Percentiles rank a stretch among this genome's conserved stretches.
These are phyloP conservation scores for Allygus modestus DNA, from an alignment of 2,888 invertebrate genomes.

Conservation along the genomic window DNA sequence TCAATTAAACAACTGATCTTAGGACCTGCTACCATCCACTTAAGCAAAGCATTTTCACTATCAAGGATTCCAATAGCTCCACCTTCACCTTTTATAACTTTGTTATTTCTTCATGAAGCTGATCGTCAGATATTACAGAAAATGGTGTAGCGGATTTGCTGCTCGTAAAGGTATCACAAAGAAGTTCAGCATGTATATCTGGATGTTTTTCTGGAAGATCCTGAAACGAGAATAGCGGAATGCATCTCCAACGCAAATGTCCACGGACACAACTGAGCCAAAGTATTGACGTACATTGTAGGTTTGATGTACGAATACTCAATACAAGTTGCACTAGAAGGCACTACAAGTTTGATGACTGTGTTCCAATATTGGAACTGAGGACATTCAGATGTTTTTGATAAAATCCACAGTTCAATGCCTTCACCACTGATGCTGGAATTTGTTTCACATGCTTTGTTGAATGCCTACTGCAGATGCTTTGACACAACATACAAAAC, in stretches of 20 bases:
- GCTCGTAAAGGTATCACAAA: neutral
- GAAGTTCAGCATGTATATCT: neutral
- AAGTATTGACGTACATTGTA: neutral
- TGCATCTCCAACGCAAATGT: constrained; percentile 32
- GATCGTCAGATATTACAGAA: constrained; percentile 31
- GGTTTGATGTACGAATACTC: neutral
- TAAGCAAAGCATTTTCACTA: constrained; percentile 31
- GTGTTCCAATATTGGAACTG: constrained; percentile 19
- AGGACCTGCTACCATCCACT: constrained; percentile 15
- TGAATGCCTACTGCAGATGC: no score
- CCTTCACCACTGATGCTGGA: neutral
- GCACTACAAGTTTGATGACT: neutral
- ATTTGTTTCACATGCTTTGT: neutral
- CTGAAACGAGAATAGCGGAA: constrained; percentile 20
- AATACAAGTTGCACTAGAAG: neutral
- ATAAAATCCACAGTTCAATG: neutral
- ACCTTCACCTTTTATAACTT: constrained; percentile 12
- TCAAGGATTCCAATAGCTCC: constrained; percentile 20
- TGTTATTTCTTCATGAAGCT: constrained; percentile 11
- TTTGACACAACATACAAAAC: no score
- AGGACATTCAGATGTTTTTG: neutral
- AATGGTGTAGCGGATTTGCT: constrained; percentile 21
- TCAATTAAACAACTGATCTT: constrained; percentile 1
- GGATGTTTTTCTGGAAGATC: constrained; percentile 13
- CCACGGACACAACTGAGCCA: neutral